These are phyloP conservation scores for Leptura quadrifasciata DNA, from an alignment of 2,888 invertebrate species.

Conservation along the genomic window DNA sequence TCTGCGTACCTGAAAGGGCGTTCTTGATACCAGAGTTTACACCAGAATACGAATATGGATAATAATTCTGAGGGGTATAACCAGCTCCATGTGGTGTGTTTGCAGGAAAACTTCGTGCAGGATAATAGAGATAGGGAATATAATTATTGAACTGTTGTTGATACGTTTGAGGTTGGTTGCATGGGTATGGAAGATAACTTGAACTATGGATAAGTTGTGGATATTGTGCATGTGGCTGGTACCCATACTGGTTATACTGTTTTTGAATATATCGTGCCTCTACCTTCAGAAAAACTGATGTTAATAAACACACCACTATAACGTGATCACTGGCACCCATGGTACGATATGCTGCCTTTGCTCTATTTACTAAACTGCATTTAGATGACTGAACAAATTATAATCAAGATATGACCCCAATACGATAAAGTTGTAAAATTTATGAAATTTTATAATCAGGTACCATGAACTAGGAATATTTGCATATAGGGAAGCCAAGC, in stretches of 20 bases:
- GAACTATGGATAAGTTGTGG: neutral
- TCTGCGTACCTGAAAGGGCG: neutral
- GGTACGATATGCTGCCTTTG: neutral
- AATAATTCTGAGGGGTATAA: neutral
- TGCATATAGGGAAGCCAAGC: neutral
- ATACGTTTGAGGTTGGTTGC: neutral
- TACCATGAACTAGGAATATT: neutral
- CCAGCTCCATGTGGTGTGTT: neutral
- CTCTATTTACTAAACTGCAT: constrained; percentile 8
- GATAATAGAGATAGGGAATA: neutral
- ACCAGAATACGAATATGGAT: neutral
- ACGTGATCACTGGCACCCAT: neutral
- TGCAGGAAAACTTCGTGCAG: neutral
- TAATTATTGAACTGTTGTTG: constrained; percentile 3
- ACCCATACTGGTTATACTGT: neutral
- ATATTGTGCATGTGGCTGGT: neutral
- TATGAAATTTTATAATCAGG: neutral
- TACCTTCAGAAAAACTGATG: neutral
- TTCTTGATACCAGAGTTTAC: neutral
- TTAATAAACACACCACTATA: neutral
- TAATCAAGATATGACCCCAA: neutral
- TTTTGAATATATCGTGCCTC: constrained; percentile 1
- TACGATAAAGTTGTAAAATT: neutral
- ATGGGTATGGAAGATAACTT: neutral
- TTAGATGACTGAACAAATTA: neutral